Base-by-base conservation (phyloP, 2,797 vertebrate species). In the Champsocephalus esox region DNA sequence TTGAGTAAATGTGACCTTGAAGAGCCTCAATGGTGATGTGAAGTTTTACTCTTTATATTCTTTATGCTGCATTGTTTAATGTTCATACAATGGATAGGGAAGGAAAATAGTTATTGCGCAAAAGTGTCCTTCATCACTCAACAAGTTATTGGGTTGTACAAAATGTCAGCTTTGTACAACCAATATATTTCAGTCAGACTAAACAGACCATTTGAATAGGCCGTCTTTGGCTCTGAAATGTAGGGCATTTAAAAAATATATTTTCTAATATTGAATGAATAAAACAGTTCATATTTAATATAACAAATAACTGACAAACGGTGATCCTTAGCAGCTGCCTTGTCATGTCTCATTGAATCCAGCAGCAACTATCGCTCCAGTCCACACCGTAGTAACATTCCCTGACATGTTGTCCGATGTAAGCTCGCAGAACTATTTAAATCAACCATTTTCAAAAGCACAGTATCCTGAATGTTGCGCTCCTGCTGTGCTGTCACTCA, bases 1-100 rank as follows among this genome's bases (percentile, higher is more conserved):
- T 34, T 12, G 2, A 57, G 38, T 43, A 1, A 68, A 34, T 41
- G 48, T 50, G 24, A 68, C 58, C 49, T 73, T 58, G 51, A 49
- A 68, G 57, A 49, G n/a, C n/a, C 2, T 14, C 34, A 38, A 38
- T 38, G 8, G 2, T 38, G 6, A 38, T 38, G 28, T 28, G 28
- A 5, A 28, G 28, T 28, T 28, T 28, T 28, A 5, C 28, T 28
- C 28, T 28, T 28, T 28, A 4, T 28, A 28, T 28, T 28, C 28
- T 28, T 28, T 28, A 28, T 28, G 28, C 28, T 28, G 28, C 28
- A 28, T 28, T 28, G 28, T 28, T 44, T 13, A 14, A 2, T 49
- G 19, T 13, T 72, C 19, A 12, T 46, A 56, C 32, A 28, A 28
- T n/a, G 24, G 38, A 12, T 68, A 55, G 4, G 48, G 17, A 14